These are phyloP conservation scores for Xanthorhoe spadicearia DNA, from an alignment of 2,888 invertebrate species.

Conservation along the genomic window DNA sequence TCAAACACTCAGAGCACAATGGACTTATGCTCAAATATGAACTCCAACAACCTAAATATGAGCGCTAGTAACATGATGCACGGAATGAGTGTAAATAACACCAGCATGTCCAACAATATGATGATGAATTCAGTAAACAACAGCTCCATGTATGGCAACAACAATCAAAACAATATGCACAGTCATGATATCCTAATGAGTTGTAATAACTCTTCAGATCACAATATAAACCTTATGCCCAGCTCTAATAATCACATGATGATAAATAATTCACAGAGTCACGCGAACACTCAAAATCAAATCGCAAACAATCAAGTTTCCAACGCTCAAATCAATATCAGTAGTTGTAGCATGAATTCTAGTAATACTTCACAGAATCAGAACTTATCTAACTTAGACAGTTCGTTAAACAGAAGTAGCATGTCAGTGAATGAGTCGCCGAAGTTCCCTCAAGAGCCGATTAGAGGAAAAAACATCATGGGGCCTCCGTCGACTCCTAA, in stretches of 20 bases:
- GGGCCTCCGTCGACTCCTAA: slow-evolving; percentile 65
- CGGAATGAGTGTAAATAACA: slow-evolving; percentile 70
- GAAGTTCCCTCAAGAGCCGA: slow-evolving; percentile 71
- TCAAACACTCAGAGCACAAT: slow-evolving; percentile 69
- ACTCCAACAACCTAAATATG: slow-evolving; percentile 68
- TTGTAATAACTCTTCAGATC: slow-evolving; percentile 73
- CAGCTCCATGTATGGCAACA: slow-evolving; percentile 66
- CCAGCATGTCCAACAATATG: slow-evolving; percentile 71
- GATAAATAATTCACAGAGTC: slow-evolving; percentile 72
- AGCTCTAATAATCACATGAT: slow-evolving; percentile 73
- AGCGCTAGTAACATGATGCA: slow-evolving; percentile 73
- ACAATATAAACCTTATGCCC: slow-evolving; percentile 69
- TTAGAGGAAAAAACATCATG: slow-evolving; percentile 77
- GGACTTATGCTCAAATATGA: slow-evolving; percentile 75
- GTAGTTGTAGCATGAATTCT: slow-evolving; percentile 71
- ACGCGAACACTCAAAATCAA: slow-evolving; percentile 68
- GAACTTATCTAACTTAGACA: slow-evolving; percentile 66
- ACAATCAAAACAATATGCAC: slow-evolving; percentile 64
- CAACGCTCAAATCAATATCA: slow-evolving; percentile 74
- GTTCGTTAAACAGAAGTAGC: slow-evolving; percentile 66
- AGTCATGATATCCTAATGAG: slow-evolving; percentile 77
- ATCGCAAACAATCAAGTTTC: slow-evolving; percentile 64
- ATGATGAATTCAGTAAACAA: slow-evolving; percentile 73
- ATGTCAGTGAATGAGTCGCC: slow-evolving; percentile 68
- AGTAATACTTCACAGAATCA: slow-evolving; percentile 67